These are phyloP conservation scores for Dilophus febrilis DNA, from an alignment of 2,888 invertebrate species.

Conservation along the genomic window DNA sequence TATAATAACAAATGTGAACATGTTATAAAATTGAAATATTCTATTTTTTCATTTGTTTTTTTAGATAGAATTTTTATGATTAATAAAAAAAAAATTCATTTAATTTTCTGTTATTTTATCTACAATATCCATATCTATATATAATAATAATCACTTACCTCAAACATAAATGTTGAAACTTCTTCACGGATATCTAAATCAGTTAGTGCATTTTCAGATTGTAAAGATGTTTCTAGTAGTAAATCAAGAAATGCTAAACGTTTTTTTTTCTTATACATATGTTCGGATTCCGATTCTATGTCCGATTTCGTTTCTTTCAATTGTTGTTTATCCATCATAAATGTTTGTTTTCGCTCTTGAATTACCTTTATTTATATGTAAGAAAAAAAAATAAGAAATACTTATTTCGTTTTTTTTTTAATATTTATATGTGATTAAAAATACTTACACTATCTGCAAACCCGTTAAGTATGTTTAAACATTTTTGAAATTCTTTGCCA, in stretches of 20 bases:
- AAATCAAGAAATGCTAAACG: slow-evolving; percentile 23
- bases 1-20: too few relatives aligned
- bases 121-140: too few relatives aligned
- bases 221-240: slow-evolving; percentile 15
- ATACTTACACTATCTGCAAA: slow-evolving; percentile 32
- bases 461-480: slow-evolving; percentile 31
- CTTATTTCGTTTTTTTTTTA: too few relatives aligned
- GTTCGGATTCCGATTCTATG: background rate
- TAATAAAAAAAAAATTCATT: too few relatives aligned
- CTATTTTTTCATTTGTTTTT: too few relatives aligned
- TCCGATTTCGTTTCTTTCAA: background rate
- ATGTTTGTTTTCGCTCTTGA: too few relatives aligned
- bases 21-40: too few relatives aligned
- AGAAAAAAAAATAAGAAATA: too few relatives aligned
- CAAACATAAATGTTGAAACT: slow-evolving; percentile 29
- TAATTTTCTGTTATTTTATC: too few relatives aligned
- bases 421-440: too few relatives aligned
- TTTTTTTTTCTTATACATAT: slow-evolving; percentile 13
- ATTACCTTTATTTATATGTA: background rate
- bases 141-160: slow-evolving; percentile 19
- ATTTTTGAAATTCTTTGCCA: slow-evolving; percentile 28
- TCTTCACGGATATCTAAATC: slow-evolving; percentile 19
- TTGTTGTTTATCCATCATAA: background rate
- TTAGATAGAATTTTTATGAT: too few relatives aligned
- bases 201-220: slow-evolving; percentile 15